Base-by-base conservation (phyloP, 1,140 invertebrate genomes). In the Aphelenchoides besseyi region DNA sequence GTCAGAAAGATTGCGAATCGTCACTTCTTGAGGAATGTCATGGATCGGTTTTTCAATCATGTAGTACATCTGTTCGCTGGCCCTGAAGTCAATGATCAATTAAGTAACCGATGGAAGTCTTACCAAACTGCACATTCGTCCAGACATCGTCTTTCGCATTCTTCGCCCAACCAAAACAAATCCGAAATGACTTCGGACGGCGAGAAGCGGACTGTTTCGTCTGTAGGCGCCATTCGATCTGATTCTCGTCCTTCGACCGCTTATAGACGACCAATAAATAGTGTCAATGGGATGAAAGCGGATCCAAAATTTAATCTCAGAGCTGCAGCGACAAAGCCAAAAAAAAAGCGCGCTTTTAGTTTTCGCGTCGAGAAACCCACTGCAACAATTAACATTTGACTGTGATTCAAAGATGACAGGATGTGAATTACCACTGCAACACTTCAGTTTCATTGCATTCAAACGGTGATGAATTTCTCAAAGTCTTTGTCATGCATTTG, bases 141-240 rank as follows among this genome's bases (percentile, higher is more conserved):
- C 18, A 76, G 53, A 63, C 75, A 76, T n/a, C 75, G 57, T 30
- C 35, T 18, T 30, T 76, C 75, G 35, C 76, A 79, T 35, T 76
- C 64, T 12, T 76, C 77, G 8, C 61, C 36, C 3, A 76, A 64
- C 76, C 72, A 79, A 35, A 41, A 62, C 29, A 76, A 69, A 33
- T 76, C 75, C 32, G 57, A n/a, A 0, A 75, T 32, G 5, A 75
- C 66, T 33, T 54, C 67, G 9, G 12, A 26, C 28, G 69, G 74
- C 1, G 59, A 61, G 28, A 61, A 61, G 41, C 12, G 41, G 12
- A 23, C 41, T 23, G 41, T 48, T 48, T 48, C 41, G 41, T 48
- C 41, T 12, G 23, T 12, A 48, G 12, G 41, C 41, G 41, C 23
- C 41, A 48, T 48, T 23, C 41, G 41, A 48, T 16, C 23, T 48